Evolutionary conservation across 2,797 vertebrate species (phyloP), one percentile per base, ranked within the genome.

Genomic region (Centroberyx gerrardi): DNA sequence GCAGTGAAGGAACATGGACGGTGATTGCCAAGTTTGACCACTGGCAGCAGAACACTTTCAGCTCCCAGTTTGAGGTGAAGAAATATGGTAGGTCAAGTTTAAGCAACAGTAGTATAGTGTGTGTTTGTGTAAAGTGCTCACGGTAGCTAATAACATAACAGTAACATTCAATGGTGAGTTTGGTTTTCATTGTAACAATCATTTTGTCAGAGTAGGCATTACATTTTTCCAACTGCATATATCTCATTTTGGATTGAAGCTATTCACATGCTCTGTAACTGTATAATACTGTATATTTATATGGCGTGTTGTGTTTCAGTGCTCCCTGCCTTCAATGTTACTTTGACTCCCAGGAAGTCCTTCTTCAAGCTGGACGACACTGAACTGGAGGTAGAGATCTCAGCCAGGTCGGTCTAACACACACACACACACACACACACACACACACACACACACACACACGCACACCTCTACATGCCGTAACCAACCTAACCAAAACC

Each of bases 271-370:
- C 22, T 22, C 22, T 22, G 22, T 22, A 22, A 22, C 22, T 22
- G 22, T 22, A 22, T 22, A 22, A 22, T 22, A 22, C 22, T 28
- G 6, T 18, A 15, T 17, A 5, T 15, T 28, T 56, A 22, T 1
- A 12, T 58, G 54, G 0, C 1, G 2, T 59, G 2, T 8, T 82
- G 49, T 59, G 14, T 85, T 88, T 74, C 73, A 96, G 95, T 94
- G 60, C 94, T 96, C 14, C 95, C 95, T 51, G 93, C 94, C 3
- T 96, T 96, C 75, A 95, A 95, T 9, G 93, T 95, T 3, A 95
- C 94, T 1, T 70, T 96, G 82, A 88, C 78, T 0, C 92, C 93
- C 8, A 88, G 18, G 28, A 93, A 90, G 42, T 14, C 86, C 42
- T 94, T 80, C 74, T 70, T 96, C 51, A 77, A 49, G 55, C 75